A percentile compares a stretch with the other conserved stretches of the same genome.
Conservation (phyloP, 2,797 vertebrate genomes). For the Acanthurus leucopareius region DNA sequence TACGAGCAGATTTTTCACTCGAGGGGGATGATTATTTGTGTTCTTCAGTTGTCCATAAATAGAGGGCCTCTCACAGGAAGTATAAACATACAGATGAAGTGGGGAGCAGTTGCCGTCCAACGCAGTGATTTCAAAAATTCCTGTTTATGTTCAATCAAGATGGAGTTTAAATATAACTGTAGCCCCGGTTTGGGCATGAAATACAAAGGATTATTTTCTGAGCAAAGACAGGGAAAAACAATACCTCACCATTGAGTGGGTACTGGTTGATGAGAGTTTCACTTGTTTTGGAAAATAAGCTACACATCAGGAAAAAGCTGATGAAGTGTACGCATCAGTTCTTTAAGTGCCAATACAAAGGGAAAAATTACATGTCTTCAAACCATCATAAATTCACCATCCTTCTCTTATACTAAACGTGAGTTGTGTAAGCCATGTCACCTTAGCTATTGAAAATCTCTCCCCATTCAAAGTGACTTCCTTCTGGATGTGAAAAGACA, state of each 20-base stretch:
- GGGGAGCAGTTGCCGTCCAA: conserved; percentile 91
- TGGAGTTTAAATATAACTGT: conserved; percentile 82
- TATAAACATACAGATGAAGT: conserved; percentile 94
- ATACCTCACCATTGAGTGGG: conserved; percentile 59
- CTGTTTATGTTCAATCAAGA: conserved; percentile 97
- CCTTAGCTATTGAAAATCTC: neutral
- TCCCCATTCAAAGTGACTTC: conserved; percentile 17
- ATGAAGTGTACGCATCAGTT: conserved; percentile 18
- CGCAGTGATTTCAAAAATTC: conserved; percentile 91
- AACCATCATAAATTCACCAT: neutral
- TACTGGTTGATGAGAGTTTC: conserved; percentile 66
- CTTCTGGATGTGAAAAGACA: conserved; percentile 18
- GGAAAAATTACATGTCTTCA: conserved; percentile 3
- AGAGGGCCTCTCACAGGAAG: conserved; percentile 94
- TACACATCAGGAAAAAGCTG: conserved; percentile 31
- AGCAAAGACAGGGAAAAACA: conserved; percentile 38
- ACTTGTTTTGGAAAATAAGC: conserved; percentile 45
- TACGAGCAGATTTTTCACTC: conserved; percentile 96
- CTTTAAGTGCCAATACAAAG: neutral
- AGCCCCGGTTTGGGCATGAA: conserved; percentile 59
- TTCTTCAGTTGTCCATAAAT: conserved; percentile 96
- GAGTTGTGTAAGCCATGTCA: neutral
- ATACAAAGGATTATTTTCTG: conserved; percentile 69
- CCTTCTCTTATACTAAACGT: neutral
- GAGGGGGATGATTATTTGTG: conserved; percentile 96